Evolutionary conservation across 2,113 vertebrate genomes (phyloP).

Genomic region (Anhinga rufa): DNA sequence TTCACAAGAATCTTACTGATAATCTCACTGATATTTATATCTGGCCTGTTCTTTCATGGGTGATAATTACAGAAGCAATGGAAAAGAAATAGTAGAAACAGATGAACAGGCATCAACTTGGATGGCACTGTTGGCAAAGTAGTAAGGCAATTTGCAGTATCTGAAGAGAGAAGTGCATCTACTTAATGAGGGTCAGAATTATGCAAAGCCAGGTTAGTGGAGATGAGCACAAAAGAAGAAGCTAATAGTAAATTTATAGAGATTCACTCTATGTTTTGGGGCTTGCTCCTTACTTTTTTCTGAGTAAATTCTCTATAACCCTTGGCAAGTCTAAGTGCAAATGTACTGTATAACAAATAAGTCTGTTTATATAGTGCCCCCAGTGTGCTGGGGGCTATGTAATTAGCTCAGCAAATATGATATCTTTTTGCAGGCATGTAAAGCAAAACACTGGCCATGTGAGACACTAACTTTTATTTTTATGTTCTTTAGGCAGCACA

Average conservation of each 20-base stretch:
- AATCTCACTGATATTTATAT: neutral
- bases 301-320: neutral
- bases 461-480: neutral
- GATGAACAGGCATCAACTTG: slow-evolving; percentile 7
- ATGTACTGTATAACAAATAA: neutral
- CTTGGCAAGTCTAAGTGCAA: neutral
- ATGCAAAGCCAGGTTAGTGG: neutral
- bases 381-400: neutral
- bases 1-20: neutral
- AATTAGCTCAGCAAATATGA: neutral
- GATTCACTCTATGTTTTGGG: neutral
- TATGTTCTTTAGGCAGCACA: neutral
- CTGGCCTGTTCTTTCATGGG: neutral
- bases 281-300: neutral
- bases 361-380: neutral
- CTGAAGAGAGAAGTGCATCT: neutral
- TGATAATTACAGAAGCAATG: slow-evolving; percentile 1
- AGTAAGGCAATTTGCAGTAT: neutral
- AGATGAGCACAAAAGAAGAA: neutral
- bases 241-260: neutral
- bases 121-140: neutral
- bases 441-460: neutral
- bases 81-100: neutral
- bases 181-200: neutral
- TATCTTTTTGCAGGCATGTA: neutral